These are phyloP conservation scores for Henricia sp. DNA, from an alignment of 53 echinoderm and acorn worm species.

Conservation along the genomic window DNA sequence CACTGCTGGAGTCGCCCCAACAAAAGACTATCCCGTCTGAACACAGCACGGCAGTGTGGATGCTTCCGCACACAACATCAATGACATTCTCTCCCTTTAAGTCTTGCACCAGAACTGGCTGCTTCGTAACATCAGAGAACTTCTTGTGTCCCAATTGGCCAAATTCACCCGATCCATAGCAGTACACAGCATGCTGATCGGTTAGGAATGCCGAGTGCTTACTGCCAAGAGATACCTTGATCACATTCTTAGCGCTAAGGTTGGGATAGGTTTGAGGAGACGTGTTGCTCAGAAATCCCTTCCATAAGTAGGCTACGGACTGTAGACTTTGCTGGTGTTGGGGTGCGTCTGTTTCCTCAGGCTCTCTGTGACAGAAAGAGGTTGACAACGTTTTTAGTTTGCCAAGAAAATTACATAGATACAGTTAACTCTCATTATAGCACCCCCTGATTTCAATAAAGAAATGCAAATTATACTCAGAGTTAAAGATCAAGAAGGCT, in stretches of 20 bases:
- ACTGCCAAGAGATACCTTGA: constrained; percentile 90
- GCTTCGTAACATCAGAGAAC: constrained; percentile 91
- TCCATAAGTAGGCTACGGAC: constrained; percentile 84
- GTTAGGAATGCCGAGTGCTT: constrained; percentile 93
- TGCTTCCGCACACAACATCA: constrained; percentile 93
- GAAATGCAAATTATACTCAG: too few relatives aligned
- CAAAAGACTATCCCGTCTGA: constrained; percentile 98
- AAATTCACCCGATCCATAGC: constrained; percentile 81
- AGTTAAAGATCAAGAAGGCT: too few relatives aligned
- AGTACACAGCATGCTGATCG: constrained; percentile 85
- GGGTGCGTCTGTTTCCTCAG: constrained; percentile 56
- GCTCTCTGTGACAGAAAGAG: constrained; percentile 51
- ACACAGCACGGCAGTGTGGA: constrained; percentile 95
- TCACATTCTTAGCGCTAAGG: constrained; percentile 84
- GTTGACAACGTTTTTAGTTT: neutral
- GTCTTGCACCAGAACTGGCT: constrained; percentile 88
- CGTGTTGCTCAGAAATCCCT: constrained; percentile 91
- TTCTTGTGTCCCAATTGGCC: constrained; percentile 96
- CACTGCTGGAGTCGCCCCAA: constrained; percentile 93
- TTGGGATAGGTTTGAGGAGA: constrained; percentile 72
- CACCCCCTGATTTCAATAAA: too few relatives aligned
- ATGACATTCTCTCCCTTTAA: constrained; percentile 94
- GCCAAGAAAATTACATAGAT: neutral
- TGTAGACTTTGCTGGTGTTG: constrained; percentile 64
- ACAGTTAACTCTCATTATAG: too few relatives aligned